Evolutionary conservation across 2,113 vertebrate species (phyloP).

Genomic region (Tinamus guttatus): DNA sequence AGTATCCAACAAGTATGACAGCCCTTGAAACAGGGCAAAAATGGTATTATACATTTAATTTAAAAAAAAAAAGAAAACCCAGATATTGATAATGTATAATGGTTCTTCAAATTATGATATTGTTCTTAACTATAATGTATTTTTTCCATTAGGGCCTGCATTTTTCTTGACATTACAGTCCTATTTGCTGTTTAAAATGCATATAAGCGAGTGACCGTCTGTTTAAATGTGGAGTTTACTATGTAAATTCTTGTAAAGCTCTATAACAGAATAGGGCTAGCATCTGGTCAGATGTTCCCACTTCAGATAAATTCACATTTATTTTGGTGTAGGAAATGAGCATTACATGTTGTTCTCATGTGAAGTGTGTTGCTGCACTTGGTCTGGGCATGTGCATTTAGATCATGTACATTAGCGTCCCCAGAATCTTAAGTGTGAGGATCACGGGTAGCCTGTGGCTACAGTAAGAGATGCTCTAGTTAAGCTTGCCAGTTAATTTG

Average conservation of each 20-base stretch:
- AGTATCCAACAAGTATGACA: not conserved
- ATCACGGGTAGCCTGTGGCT: not conserved
- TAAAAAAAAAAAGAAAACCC: not conserved
- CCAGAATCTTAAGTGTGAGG: not conserved
- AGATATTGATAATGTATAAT: not conserved
- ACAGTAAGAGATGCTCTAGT: not conserved
- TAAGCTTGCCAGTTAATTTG: not conserved
- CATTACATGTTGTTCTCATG: not conserved
- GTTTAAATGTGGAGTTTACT: not conserved
- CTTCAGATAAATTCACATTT: not conserved
- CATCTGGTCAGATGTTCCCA: not conserved
- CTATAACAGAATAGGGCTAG: not conserved
- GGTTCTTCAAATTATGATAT: not conserved
- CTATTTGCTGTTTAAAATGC: constrained; percentile 14
- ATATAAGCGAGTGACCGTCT: not conserved
- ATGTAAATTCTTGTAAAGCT: not conserved
- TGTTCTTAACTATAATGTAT: not conserved
- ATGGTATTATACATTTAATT: not conserved
- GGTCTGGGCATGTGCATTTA: not conserved
- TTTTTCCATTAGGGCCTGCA: not conserved
- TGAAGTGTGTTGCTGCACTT: not conserved
- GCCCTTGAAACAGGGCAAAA: not conserved
- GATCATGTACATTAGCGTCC: not conserved
- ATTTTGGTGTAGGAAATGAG: not conserved
- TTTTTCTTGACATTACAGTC: not conserved